A percentile compares a stretch with the other conserved stretches of the same genome.
Evolutionary conservation across 2,888 invertebrate species (phyloP).

Genomic region (Stenodera caucasica): DNA sequence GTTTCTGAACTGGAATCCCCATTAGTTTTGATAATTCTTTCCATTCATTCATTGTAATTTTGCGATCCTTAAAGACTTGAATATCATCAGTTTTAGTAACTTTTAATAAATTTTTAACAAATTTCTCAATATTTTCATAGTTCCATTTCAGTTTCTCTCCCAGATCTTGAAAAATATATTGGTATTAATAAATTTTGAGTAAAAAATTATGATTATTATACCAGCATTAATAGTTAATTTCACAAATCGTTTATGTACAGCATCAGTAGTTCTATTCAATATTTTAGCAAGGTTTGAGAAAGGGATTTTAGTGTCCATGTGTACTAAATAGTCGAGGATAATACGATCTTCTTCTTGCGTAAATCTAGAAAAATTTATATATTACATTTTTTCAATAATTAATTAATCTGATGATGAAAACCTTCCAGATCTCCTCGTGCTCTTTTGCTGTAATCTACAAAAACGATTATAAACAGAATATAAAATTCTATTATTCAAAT

Average conservation of each 20-base stretch:
- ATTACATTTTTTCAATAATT: neutral
- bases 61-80: constrained; percentile 29
- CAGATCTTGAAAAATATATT: neutral
- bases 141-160: constrained; percentile 26
- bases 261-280: constrained; percentile 25
- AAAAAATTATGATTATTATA: neutral
- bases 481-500: constrained; percentile 32
- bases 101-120: constrained; percentile 31
- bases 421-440: constrained; percentile 30
- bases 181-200: neutral
- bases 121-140: constrained; percentile 20
- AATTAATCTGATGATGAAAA: constrained; percentile 8
- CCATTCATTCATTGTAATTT: constrained; percentile 32
- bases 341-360: constrained; percentile 34
- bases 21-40: constrained; percentile 31
- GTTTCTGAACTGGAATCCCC: constrained; percentile 27
- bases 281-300: constrained; percentile 30
- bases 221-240: neutral
- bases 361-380: constrained; percentile 31
- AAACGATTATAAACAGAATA: constrained; percentile 35
- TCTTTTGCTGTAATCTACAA: constrained; percentile 16
- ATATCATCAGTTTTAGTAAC: constrained; percentile 27
- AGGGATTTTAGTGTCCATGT: constrained; percentile 13
- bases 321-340: constrained; percentile 29
- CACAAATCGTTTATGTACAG: constrained; percentile 25